Percentiles rank a stretch among this genome's conserved stretches.
phyloP scores from a whole-genome alignment of 2,888 invertebrate species.

The Brassicogethes aeneus region DNA sequence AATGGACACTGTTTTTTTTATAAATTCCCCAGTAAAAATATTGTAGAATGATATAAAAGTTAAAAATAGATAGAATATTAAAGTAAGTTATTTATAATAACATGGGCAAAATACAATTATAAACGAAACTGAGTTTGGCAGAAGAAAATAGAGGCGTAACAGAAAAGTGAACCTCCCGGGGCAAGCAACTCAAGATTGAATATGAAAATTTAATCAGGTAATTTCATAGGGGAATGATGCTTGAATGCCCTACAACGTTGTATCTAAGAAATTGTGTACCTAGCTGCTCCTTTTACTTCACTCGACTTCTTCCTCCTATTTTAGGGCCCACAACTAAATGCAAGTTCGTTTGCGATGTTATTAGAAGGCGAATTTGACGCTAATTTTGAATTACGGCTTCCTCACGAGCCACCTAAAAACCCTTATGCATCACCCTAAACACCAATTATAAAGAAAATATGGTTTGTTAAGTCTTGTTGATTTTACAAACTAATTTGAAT shows the following conservation, averaged over 20 bases:
- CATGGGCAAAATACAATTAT: conserved; percentile 3
- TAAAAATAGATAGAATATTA: conserved; percentile 2
- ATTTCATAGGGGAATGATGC: conserved; percentile 55
- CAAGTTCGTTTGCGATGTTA: conserved; percentile 7
- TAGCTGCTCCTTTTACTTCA: conserved; percentile 19
- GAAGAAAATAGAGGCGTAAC: conserved; percentile 1
- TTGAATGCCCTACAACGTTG: conserved; percentile 28
- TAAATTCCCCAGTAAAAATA: too few species aligned
- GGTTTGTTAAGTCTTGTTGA: too few species aligned
- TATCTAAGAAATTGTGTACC: conserved; percentile 31
- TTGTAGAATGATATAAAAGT: too few species aligned
- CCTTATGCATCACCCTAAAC: too few species aligned
- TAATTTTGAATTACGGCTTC: background rate
- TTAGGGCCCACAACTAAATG: conserved; percentile 4
- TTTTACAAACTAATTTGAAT: too few species aligned
- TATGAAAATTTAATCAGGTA: conserved; percentile 72
- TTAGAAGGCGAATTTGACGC: conserved; percentile 1
- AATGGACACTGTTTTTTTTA: too few species aligned
- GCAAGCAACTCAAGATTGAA: conserved; percentile 67
- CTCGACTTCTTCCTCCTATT: conserved; percentile 8
- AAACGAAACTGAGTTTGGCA: background rate
- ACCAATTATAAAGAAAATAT: too few species aligned
- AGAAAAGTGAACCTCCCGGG: conserved; percentile 38
- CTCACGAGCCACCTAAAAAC: too few species aligned
- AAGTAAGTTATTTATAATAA: conserved; percentile 3